Evolutionary conservation across 1,140 invertebrate species (phyloP).

Genomic region (Cyclargus thomasi): DNA sequence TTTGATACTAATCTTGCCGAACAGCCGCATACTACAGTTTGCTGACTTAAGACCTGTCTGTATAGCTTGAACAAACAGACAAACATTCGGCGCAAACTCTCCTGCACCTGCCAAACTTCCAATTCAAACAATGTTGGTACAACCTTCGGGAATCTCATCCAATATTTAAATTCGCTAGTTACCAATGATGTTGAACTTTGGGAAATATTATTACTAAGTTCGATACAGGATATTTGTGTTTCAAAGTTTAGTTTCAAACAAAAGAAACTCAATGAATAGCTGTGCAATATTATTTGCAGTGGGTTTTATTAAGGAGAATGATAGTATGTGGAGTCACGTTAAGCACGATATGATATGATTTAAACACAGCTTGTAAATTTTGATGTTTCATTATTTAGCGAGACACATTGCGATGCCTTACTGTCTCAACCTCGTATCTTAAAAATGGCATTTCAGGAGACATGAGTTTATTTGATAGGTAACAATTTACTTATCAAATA

Average conservation of each 20-base stretch:
- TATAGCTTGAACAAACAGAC: constrained; percentile 44
- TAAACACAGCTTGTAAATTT: too few relatives aligned
- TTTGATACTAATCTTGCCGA: constrained; percentile 44
- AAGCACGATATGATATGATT: too few relatives aligned
- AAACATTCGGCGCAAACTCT: constrained; percentile 44
- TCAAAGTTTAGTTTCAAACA: neutral
- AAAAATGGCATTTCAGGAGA: too few relatives aligned
- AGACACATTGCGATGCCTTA: too few relatives aligned
- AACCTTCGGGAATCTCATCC: constrained; percentile 25
- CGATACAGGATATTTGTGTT: neutral
- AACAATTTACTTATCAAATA: too few relatives aligned
- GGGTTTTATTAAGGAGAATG: neutral
- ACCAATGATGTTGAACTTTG: constrained; percentile 5
- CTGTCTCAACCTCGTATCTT: too few relatives aligned
- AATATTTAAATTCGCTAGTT: constrained; percentile 24
- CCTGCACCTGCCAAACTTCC: constrained; percentile 47
- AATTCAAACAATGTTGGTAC: constrained; percentile 26
- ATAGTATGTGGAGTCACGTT: neutral
- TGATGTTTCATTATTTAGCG: too few relatives aligned
- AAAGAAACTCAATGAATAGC: neutral
- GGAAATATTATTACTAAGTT: constrained; percentile 2
- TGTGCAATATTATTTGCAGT: neutral
- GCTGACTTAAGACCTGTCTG: constrained; percentile 46
- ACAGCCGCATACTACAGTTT: constrained; percentile 36
- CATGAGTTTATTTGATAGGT: too few relatives aligned